Evolutionary conservation across 2,888 invertebrate species (phyloP).

Genomic region (Onchidella celtica): DNA sequence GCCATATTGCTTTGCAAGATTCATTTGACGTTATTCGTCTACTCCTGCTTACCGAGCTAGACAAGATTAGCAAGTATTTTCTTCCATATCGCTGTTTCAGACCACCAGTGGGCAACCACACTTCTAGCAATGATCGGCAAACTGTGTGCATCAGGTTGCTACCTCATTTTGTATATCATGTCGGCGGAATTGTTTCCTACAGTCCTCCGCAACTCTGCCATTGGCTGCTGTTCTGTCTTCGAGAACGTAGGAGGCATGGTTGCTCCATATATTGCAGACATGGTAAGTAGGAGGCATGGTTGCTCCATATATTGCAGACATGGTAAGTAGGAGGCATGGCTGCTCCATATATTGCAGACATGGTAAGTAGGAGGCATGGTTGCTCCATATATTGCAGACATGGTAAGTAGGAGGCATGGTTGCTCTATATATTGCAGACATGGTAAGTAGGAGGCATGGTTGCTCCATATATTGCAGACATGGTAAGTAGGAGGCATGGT

Average conservation of each 20-base stretch:
- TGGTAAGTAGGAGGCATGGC: slow-evolving; percentile 92
- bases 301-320: neutral
- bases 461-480: neutral
- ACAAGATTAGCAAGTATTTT: neutral
- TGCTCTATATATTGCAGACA: too few relatives aligned
- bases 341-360: slow-evolving; percentile 88
- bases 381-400: slow-evolving; percentile 88
- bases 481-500: too few relatives aligned
- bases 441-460: neutral
- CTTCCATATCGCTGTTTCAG: too few relatives aligned
- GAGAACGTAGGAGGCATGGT: slow-evolving; percentile 92
- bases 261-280: slow-evolving; percentile 88
- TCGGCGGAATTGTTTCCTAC: slow-evolving; percentile 95
- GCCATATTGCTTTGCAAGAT: neutral
- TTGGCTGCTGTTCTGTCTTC: slow-evolving; percentile 91
- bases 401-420: too few relatives aligned
- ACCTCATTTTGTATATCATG: slow-evolving; percentile 92
- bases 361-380: slow-evolving; percentile 87
- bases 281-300: slow-evolving; percentile 48
- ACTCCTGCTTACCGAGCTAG: neutral
- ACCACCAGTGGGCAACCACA: slow-evolving; percentile 14
- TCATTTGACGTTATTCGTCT: too few relatives aligned
- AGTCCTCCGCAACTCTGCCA: slow-evolving; percentile 90
- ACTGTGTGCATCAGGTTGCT: slow-evolving; percentile 90
- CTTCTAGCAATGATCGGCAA: slow-evolving; percentile 87